Conservation (phyloP, 2,113 vertebrate species). For the Crotalus viridis region DNA sequence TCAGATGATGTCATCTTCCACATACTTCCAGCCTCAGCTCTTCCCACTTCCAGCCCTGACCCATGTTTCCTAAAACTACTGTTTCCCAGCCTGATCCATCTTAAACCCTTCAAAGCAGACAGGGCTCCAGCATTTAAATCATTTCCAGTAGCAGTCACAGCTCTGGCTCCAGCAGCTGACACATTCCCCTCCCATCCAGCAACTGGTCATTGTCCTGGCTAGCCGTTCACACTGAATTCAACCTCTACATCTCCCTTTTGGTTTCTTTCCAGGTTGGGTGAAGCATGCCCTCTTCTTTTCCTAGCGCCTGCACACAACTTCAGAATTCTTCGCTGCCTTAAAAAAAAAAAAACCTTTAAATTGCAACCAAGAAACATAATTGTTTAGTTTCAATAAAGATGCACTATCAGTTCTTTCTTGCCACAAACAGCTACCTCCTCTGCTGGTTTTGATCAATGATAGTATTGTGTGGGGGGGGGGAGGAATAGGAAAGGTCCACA, state of each 20-base stretch:
- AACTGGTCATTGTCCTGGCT: not conserved
- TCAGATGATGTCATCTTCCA: not conserved
- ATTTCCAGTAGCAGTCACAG: not conserved
- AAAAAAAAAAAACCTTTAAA: not conserved
- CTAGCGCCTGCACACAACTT: not conserved
- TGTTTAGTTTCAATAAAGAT: not conserved
- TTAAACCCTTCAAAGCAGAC: not conserved
- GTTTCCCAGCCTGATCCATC: not conserved
- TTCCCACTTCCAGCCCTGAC: not conserved
- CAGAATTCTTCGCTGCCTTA: not conserved
- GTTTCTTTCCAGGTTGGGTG: not conserved
- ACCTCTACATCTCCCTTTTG: not conserved
- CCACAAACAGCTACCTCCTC: not conserved
- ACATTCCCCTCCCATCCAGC: not conserved
- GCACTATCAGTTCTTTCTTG: not conserved
- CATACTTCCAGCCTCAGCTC: not conserved
- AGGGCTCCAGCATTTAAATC: not conserved
- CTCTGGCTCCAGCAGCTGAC: not conserved
- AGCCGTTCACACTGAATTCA: not conserved
- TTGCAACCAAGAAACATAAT: not conserved
- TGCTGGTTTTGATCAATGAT: not conserved
- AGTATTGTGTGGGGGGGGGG: not conserved
- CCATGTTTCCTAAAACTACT: not conserved
- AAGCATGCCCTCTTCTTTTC: not conserved
- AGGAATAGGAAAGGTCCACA: not conserved